Conservation (phyloP, 1,140 invertebrate genomes). For the Anastrepha obliqua region DNA sequence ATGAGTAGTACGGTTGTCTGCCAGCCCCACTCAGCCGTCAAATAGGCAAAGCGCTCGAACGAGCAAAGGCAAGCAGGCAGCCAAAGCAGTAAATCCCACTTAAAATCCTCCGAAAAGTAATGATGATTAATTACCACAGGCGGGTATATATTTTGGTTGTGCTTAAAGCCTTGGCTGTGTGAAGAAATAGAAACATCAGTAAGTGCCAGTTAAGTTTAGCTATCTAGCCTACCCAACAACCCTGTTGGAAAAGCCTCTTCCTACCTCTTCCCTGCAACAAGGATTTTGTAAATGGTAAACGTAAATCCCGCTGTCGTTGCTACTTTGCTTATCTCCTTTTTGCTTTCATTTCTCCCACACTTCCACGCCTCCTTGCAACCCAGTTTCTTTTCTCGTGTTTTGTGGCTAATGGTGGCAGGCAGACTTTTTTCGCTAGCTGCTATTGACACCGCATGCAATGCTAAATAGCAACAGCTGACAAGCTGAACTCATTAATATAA, state of each 20-base stretch:
- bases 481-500: slow-evolving; percentile 49
- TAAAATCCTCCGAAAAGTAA: slow-evolving; percentile 72
- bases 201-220: slow-evolving; percentile 40
- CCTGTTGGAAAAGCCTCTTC: background rate
- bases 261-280: background rate
- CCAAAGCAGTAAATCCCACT: slow-evolving; percentile 70
- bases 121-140: slow-evolving; percentile 70
- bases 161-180: background rate
- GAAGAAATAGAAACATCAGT: slow-evolving; percentile 36
- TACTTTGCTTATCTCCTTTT: slow-evolving; percentile 19
- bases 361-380: background rate
- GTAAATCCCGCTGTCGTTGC: background rate
- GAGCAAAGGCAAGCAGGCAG: background rate
- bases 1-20: background rate
- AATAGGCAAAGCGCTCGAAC: background rate
- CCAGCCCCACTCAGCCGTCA: background rate
- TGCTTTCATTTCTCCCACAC: background rate
- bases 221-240: background rate
- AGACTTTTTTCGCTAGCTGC: background rate
- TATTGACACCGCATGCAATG: slow-evolving; percentile 4
- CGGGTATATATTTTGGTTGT: background rate
- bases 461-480: slow-evolving; percentile 9
- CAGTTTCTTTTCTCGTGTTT: too few species aligned
- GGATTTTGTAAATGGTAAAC: background rate
- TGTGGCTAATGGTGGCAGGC: background rate